A percentile compares a stretch with the other conserved stretches of the same genome.
Conservation (phyloP, 2,113 vertebrate genomes). For the Hemichromis elongatus region DNA sequence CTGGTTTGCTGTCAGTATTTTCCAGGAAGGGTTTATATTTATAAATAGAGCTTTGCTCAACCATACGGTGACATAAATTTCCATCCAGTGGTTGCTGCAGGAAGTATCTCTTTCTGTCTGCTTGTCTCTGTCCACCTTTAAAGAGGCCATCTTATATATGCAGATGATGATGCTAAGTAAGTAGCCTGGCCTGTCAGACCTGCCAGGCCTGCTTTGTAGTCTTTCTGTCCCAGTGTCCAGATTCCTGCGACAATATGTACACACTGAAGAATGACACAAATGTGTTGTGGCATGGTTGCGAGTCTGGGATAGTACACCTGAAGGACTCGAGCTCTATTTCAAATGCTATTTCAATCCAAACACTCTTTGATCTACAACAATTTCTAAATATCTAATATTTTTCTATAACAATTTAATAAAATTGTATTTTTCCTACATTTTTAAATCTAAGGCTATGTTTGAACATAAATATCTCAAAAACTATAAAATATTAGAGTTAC, state of each 20-base stretch:
- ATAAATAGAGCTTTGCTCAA: slow-evolving; percentile 7
- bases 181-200: slow-evolving; percentile 32
- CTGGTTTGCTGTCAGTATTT: background rate
- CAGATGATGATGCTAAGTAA: background rate
- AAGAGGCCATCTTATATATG: background rate
- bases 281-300: background rate
- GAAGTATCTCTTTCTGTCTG: background rate
- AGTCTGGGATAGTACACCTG: background rate
- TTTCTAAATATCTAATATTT: background rate
- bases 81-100: slow-evolving; percentile 27
- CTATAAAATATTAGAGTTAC: background rate
- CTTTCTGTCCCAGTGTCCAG: background rate
- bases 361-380: background rate
- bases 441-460: background rate
- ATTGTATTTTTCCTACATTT: background rate
- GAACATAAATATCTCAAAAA: background rate
- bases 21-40: background rate
- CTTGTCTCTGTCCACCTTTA: background rate
- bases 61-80: background rate
- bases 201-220: slow-evolving; percentile 29
- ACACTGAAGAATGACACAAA: slow-evolving; percentile 2
- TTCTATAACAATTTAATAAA: background rate
- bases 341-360: background rate
- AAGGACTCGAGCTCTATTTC: background rate
- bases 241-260: slow-evolving; percentile 19